Evolutionary conservation across 2,888 invertebrate species (phyloP), one percentile per base, ranked within the genome.

Genomic region (Adineta ricciae): DNA sequence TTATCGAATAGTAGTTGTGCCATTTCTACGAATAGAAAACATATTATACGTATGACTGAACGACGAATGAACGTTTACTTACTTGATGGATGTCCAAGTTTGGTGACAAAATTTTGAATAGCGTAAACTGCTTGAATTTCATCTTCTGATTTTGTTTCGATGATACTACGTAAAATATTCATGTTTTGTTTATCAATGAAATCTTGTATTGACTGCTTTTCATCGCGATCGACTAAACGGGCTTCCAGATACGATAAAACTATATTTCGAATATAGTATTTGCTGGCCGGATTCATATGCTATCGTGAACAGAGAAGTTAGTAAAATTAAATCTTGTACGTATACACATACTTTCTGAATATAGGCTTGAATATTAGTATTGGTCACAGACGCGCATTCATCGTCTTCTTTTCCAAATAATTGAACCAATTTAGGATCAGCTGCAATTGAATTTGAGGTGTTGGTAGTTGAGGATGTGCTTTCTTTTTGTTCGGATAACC

Each of bases 51-150:
- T 11, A 46, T 11, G 46, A 46, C 11, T 46, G 46, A 46, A 46
- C 5, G 11, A 46, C 11, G 46, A 11, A 11, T 46, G 46, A 46
- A 46, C n/a, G n/a, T n/a, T n/a, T 46, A 8, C 46, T 46, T 46
- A 46, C 46, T 89, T 87, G 91, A 92, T 49, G 96, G 96, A 91
- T 95, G 94, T 89, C 95, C 94, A 89, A 95, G 91, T 89, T 93
- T 93, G 89, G 93, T 92, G 88, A 95, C 93, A 87, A 95, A 92
- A 86, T 94, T 92, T 90, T 96, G 96, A 88, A 96, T 92, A 84
- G 95, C 95, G 90, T 94, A 94, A 87, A 96, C 92, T 89, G 95
- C 95, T 90, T 95, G 94, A 86, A 95, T 92, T 91, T 96, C 95
- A 85, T 93, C 92, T 73, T 93, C 91, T 86, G 93, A 92, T 87